Evolutionary conservation across 2,888 invertebrate species (phyloP).

Genomic region (Hartigia nigra): DNA sequence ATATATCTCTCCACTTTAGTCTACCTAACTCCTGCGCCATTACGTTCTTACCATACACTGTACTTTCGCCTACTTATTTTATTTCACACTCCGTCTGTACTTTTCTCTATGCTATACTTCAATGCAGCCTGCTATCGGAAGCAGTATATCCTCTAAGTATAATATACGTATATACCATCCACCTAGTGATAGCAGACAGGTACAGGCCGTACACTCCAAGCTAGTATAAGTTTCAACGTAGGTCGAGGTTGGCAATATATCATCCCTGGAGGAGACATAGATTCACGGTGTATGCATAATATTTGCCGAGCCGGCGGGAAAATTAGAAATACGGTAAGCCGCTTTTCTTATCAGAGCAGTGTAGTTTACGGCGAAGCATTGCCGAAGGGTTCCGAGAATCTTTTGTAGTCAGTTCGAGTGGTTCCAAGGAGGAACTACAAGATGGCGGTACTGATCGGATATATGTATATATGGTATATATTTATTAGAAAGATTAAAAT

Average conservation of each 20-base stretch:
- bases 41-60: neutral
- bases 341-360: conserved; percentile 60
- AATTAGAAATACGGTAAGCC: conserved; percentile 63
- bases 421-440: neutral
- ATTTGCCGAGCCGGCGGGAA: conserved; percentile 62
- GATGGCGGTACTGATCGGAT: neutral
- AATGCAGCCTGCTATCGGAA: neutral
- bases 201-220: neutral
- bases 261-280: conserved; percentile 53
- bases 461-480: too few species aligned
- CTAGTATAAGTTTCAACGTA: conserved; percentile 52
- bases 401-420: neutral
- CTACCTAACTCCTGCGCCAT: neutral
- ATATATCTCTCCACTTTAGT: neutral
- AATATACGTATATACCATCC: neutral
- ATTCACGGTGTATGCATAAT: conserved; percentile 61
- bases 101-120: neutral
- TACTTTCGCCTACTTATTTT: neutral
- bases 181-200: neutral
- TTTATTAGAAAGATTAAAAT: too few species aligned
- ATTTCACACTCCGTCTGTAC: neutral
- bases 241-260: conserved; percentile 60
- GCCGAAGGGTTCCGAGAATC: neutral
- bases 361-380: conserved; percentile 2
- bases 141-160: neutral